Conservation (phyloP, 2,113 vertebrate genomes). For the Prolemur simus region DNA sequence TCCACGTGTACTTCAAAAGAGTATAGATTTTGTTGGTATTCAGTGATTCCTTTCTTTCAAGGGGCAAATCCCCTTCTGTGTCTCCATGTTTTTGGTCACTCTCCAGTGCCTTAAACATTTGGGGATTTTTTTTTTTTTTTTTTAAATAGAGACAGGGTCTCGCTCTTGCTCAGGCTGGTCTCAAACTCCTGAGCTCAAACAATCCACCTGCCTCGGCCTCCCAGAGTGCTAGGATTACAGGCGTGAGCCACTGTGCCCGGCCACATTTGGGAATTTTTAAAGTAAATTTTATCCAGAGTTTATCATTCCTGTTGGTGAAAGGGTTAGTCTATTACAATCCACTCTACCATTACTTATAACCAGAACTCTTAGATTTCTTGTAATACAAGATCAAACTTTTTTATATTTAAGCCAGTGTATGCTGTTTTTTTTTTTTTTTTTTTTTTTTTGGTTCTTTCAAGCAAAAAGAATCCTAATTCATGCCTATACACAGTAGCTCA, state of each 20-base stretch:
- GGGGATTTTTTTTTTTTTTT: neutral
- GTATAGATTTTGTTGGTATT: neutral
- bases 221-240: too few relatives aligned
- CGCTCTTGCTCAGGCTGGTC: too few relatives aligned
- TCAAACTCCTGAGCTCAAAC: too few relatives aligned
- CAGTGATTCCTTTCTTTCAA: neutral
- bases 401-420: neutral
- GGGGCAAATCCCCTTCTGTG: neutral
- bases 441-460: slow-evolving; percentile 24
- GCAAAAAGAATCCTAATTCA: neutral
- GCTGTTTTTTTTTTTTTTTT: neutral
- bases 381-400: neutral
- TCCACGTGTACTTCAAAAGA: neutral
- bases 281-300: neutral
- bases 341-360: neutral
- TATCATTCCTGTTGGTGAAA: neutral
- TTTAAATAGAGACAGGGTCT: too few relatives aligned
- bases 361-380: neutral
- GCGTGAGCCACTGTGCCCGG: too few relatives aligned
- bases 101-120: neutral
- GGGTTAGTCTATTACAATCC: neutral
- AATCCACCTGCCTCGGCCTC: too few relatives aligned
- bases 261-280: neutral
- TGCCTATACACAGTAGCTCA: neutral
- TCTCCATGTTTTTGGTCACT: neutral